These are phyloP conservation scores for Phataginus tetradactyla DNA, from an alignment of 2,797 vertebrate species.

Conservation along the genomic window DNA sequence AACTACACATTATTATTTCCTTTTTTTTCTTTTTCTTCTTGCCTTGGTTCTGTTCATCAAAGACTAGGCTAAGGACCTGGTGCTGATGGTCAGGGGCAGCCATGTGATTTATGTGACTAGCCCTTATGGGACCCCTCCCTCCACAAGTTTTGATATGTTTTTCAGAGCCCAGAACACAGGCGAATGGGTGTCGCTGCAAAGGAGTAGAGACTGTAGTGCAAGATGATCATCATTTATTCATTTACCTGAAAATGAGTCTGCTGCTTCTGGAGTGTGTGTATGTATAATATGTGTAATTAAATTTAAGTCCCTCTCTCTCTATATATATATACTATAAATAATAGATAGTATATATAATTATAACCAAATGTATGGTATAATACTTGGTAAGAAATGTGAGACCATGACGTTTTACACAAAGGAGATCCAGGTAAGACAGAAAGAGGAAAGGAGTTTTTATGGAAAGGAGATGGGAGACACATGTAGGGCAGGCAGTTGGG, in stretches of 20 bases:
- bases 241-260: neutral
- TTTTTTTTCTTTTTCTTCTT: neutral
- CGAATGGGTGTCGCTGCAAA: neutral
- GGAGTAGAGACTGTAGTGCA: neutral
- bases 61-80: neutral
- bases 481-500: neutral
- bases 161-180: neutral
- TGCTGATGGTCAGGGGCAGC: neutral
- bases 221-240: neutral
- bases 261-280: neutral
- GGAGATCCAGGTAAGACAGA: conserved; percentile 4
- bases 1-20: neutral
- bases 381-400: conserved; percentile 52
- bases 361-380: conserved; percentile 1
- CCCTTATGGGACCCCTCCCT: neutral
- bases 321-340: no score
- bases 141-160: neutral
- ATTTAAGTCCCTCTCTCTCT: no score
- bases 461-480: conserved; percentile 68
- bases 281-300: neutral
- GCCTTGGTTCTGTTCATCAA: neutral
- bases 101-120: neutral
- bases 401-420: conserved; percentile 43
- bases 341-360: neutral
- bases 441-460: conserved; percentile 45